Base-by-base conservation (phyloP, 2,113 vertebrate genomes). In the Gallinago jamesoni region DNA sequence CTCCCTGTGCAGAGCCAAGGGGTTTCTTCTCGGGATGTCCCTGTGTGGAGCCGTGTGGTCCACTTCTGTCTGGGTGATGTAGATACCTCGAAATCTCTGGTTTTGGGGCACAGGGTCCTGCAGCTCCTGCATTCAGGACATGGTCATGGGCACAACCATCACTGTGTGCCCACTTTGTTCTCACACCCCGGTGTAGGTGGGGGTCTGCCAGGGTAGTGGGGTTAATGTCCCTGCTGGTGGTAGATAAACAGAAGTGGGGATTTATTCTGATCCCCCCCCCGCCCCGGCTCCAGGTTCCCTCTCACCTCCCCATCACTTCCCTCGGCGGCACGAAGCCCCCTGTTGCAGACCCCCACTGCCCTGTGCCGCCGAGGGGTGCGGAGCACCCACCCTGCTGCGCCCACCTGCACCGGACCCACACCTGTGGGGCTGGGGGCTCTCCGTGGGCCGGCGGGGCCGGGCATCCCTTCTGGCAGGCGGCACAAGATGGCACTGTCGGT, bases 401-500 rank as follows among this genome's bases (percentile, higher is more conserved):
- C 23, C 35, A 6, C 20, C 9, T 19, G 62, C 50, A 39, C 62
- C 23, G n/a, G 43, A 13, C 39, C 18, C 45, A 5, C 50, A 18
- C 4, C 68, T n/a, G 16, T 35, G 66, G 66, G 66, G n/a, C 45
- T 22, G 75, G 28, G 59, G 12, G 4, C 35, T 3, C 62, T 12
- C 30, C 17, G 52, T 2, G 50, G 77, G 41, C 23, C 35, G 45
- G 57, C n/a, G n/a, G 37, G 45, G 7, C 47, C 57, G 63, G 70
- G 84, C 33, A 27, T 24, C 66, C 70, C 50, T 87, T n/a, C 90
- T 59, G 72, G 64, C 78, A 39, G 72, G 78, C 78, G 10, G 90
- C 84, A 31, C 84, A 30, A 92, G 95, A 28, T 96, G 95, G 95
- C 95, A 86, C 88, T 96, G 93, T 94, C 79, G 90, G 39, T 12